Base-by-base conservation (phyloP, 1,140 invertebrate species). In the Tetraneura akinire region DNA sequence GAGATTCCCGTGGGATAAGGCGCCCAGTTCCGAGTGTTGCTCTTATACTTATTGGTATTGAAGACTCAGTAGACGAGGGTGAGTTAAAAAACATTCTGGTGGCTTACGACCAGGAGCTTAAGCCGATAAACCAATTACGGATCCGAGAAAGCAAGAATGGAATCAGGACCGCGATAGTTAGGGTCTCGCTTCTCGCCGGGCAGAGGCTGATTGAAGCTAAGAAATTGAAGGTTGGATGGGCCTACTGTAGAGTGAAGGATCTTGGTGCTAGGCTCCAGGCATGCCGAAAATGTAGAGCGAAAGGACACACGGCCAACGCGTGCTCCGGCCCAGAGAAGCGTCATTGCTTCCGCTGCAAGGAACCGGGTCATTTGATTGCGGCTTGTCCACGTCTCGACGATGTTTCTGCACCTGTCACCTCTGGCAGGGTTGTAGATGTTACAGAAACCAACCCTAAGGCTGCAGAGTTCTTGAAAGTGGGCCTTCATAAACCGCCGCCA, bases 51-150 rank as follows among this genome's bases (percentile, higher is more conserved):
- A 37, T 66, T 0, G 62, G 37, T 0, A 37, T 66, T 0, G 32
- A 66, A 4, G 62, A 42, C 9, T n/a, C 37, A 1, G 62, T 66
- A 0, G 62, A 66, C 2, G 29, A 3, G 0, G 5, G 0, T 0
- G 62, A 66, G 10, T 11, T 66, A 1, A 42, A 18, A 6, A 32
- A 1, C 26, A 6, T 5, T 6, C 16, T 64, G 0, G 16, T 18
- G 10, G 14, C 55, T 0, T 2, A 57, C 21, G 55, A 57, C 5
- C 3, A 10, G 3, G 64, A 68, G 13, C n/a, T 23, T 2, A 45
- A 11, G 16, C 0, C 16, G 8, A 8, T 14, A 0, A 62, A 62
- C 5, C 2, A 6, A 0, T 1, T 18, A 0, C 0, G 0, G 57
- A 62, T 62, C 5, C 57, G 29, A 0, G 26, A 62, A 3, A 8